phyloP scores from a whole-genome alignment of 2,888 invertebrate species.

The Ferrisia virgata region DNA sequence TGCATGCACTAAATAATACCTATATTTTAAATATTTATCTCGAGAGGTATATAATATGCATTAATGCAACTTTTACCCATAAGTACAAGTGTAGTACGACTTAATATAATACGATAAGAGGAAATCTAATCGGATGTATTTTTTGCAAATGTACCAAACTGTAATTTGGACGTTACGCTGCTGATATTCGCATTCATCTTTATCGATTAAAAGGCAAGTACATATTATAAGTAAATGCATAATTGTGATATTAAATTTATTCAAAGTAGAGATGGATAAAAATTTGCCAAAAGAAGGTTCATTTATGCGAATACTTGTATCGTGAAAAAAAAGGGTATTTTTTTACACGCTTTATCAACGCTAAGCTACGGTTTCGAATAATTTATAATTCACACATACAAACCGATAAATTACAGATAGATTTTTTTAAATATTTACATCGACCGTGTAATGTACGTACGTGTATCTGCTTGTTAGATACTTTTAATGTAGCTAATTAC shows the following conservation, averaged over 20 bases:
- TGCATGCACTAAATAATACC: background rate
- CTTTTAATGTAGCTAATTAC: background rate
- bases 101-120: background rate
- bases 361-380: background rate
- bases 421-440: background rate
- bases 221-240: too few relatives aligned
- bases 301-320: background rate
- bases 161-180: too few relatives aligned
- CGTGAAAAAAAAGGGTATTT: background rate
- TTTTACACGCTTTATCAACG: background rate
- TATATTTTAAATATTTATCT: background rate
- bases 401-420: background rate
- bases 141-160: background rate
- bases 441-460: background rate
- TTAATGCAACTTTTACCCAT: background rate
- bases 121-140: background rate
- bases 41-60: background rate
- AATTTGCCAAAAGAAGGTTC: background rate
- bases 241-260: background rate
- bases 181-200: background rate
- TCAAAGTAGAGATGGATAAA: background rate
- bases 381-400: background rate
- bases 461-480: background rate
- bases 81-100: too few relatives aligned
- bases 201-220: background rate